phyloP scores from a whole-genome alignment of 2,888 invertebrate species.

The Anaspis maculata region DNA sequence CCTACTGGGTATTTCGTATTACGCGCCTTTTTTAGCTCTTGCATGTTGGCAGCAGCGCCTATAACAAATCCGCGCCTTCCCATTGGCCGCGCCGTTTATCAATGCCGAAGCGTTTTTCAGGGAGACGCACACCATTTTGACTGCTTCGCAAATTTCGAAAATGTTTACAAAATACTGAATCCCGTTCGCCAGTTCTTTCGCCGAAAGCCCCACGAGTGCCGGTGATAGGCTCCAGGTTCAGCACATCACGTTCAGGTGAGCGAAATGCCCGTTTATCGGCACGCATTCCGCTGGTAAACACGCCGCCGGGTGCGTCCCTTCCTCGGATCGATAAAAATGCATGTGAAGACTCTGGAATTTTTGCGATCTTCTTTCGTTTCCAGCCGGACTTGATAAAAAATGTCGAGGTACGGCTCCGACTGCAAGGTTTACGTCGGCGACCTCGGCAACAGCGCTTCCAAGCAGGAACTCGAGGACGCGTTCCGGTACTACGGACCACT shows the following conservation, averaged over 20 bases:
- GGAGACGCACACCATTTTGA: constrained; percentile 9
- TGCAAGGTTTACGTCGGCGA: constrained; percentile 93
- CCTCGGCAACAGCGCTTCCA: constrained; percentile 81
- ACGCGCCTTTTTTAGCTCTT: background rate
- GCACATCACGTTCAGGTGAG: too few relatives aligned
- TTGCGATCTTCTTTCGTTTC: too few relatives aligned
- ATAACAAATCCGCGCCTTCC: too few relatives aligned
- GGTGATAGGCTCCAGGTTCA: too few relatives aligned
- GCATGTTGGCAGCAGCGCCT: too few relatives aligned
- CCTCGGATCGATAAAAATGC: constrained; percentile 18
- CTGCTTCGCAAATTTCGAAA: background rate
- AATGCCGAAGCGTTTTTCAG: too few relatives aligned
- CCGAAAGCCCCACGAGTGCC: too few relatives aligned
- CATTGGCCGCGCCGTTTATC: constrained; percentile 4
- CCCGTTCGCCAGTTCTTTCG: too few relatives aligned
- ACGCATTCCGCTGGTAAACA: too few relatives aligned
- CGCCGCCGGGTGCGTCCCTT: constrained; percentile 14
- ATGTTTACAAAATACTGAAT: too few relatives aligned
- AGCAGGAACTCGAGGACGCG: constrained; percentile 80
- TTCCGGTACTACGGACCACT: constrained; percentile 84
- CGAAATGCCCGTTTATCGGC: too few relatives aligned
- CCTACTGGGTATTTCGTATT: constrained; percentile 4
- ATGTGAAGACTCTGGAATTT: constrained; percentile 4
- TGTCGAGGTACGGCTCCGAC: constrained; percentile 75
- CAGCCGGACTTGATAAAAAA: constrained; percentile 35